Percentiles rank a stretch among this genome's conserved stretches.
These are phyloP conservation scores for Papilio elwesi DNA, from an alignment of 2,888 invertebrate genomes.

Conservation along the genomic window DNA sequence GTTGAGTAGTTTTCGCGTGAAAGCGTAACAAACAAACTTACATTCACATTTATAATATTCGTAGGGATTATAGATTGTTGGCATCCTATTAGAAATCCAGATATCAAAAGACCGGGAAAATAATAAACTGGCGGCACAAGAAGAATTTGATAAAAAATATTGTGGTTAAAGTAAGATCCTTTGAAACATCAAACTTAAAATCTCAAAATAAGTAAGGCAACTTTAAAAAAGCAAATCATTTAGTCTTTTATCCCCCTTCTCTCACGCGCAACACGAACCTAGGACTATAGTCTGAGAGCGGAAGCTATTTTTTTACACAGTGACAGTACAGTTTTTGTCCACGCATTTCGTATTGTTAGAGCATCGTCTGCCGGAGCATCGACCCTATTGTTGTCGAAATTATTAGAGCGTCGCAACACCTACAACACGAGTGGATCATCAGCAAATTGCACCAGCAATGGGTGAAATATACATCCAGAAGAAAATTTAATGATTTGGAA, in stretches of 20 bases:
- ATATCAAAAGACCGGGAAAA: too few relatives aligned
- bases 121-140: too few relatives aligned
- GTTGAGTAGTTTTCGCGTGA: too few relatives aligned
- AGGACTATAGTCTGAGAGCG: slow-evolving; percentile 9
- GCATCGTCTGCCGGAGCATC: slow-evolving; percentile 19
- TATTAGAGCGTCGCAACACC: slow-evolving; percentile 2
- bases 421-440: not conserved
- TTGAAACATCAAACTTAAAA: too few relatives aligned
- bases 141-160: too few relatives aligned
- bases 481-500: not conserved
- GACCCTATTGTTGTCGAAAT: slow-evolving; percentile 31
- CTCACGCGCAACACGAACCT: not conserved
- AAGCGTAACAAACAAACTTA: too few relatives aligned
- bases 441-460: not conserved
- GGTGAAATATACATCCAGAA: not conserved
- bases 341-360: slow-evolving; percentile 22
- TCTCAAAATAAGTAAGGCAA: too few relatives aligned
- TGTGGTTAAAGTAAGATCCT: too few relatives aligned
- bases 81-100: too few relatives aligned
- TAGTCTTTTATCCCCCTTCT: not conserved
- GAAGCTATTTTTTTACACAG: slow-evolving; percentile 19
- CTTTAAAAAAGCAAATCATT: too few relatives aligned
- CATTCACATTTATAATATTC: too few relatives aligned
- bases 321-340: slow-evolving; percentile 29
- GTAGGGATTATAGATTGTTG: too few relatives aligned